Evolutionary conservation across 2,113 vertebrate genomes (phyloP), one percentile per base, ranked within the genome.

Genomic region (Neotoma lepida): DNA sequence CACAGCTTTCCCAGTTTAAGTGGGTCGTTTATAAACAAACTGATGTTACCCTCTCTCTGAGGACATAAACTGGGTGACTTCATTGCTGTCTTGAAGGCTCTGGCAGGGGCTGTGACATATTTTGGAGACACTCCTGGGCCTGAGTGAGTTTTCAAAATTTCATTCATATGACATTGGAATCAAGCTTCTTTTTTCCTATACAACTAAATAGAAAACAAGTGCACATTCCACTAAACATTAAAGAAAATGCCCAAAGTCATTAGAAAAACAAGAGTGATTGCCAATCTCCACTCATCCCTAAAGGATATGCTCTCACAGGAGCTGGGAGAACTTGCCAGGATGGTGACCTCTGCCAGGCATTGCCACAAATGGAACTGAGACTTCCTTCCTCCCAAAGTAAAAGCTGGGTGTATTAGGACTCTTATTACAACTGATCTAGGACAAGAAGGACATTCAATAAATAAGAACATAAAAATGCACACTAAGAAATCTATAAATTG

Each of bases 241-340:
- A 97, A 96, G 20, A 90, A 96, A 51, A 94, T 54, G 56, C 66
- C 33, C 1, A 39, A 85, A 92, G 22, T 58, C 22, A 81, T 92
- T 80, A 44, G 41, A 93, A 97, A 94, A 90, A 84, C 12, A 13
- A 26, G n/a, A 4, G 49, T 24, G 26, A 58, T 89, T 96, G 97
- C 63, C 10, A 10, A 63, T 90, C 91, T 84, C 41, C 0, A 18
- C 68, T 13, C 61, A 58, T 94, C 94, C 94, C 95, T n/a, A 9
- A 94, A 93, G 94, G 61, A 86, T 76, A 51, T 68, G 56, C 66
- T 33, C 46, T 58, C 26, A 66, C 2, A 66, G 96, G 95, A 90
- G 95, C 96, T 96, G 95, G 97, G 39, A 41, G 44, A 66, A 64
- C 35, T 6, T 9, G 1, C 33, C 33, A 76, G 70, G 28, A 76